Base-by-base conservation (phyloP, 2,888 invertebrate species). In the Hoplodrina blanda region DNA sequence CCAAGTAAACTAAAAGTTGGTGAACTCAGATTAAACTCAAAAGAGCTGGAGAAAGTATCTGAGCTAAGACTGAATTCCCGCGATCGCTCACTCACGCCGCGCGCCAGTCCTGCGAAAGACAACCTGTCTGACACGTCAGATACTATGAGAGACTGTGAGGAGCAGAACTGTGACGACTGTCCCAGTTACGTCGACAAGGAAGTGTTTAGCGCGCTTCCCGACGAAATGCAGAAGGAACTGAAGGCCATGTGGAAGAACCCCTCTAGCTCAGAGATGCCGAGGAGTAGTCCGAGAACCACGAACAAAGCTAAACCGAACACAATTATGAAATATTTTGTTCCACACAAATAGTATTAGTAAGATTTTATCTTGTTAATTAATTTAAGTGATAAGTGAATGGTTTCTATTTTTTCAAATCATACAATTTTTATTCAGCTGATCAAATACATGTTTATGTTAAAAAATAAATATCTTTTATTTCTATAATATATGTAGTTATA, bases 181-280 rank as follows among this genome's bases (percentile, higher is more conserved):
- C 98, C 98, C 1, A 96, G 97, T 70, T 97, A 97, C 81, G 97
- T 97, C 20, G 97, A 97, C 92, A 96, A 97, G 66, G 96, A 96
- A 83, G 97, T 98, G 60, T 98, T 98, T 87, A 97, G 96, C 81
- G 97, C 97, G 79, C 92, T 98, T 80, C 98, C 98, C 0, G 92
- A 96, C 41, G 97, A 98, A 62, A 96, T 98, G 91, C 97, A 98
- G 89, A 97, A 97, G 84, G 98, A 98, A 90, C 92, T 98, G 30
- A 97, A 97, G 88, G 95, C 96, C n/a, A 97, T 97, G 87, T 97
- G 97, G 97, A 96, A 96, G 77, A 95, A 96, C 82, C 95, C 95
- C 76, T 93, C 95, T 53, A 89, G 91, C 81, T 94, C 96, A 33
- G 92, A 90, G 55, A 82, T 94, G 80, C 90, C 92, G 53, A 90